Percentiles rank a stretch among this genome's conserved stretches.
Evolutionary conservation across 2,888 invertebrate genomes (phyloP).

Genomic region (Eristalis pertinax): DNA sequence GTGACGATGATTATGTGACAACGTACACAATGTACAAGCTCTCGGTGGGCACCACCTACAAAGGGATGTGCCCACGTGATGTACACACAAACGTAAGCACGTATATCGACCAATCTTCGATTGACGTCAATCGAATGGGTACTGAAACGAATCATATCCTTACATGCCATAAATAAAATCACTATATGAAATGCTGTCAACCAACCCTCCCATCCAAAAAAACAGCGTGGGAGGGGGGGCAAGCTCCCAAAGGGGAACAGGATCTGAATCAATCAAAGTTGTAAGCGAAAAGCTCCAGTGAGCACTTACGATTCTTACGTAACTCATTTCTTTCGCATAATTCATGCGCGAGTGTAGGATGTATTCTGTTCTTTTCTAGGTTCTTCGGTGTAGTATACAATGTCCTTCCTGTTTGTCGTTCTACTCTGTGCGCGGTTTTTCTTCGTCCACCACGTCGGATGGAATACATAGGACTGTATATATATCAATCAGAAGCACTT

Average conservation of each 20-base stretch:
- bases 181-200: conserved; percentile 47
- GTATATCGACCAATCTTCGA: conserved; percentile 66
- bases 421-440: conserved; percentile 1
- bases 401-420: conserved; percentile 41
- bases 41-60: conserved; percentile 48
- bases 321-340: conserved; percentile 59
- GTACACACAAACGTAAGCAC: not conserved
- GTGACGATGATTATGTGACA: not conserved
- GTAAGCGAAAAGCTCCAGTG: conserved; percentile 51
- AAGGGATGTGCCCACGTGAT: conserved; percentile 19
- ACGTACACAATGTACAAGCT: not conserved
- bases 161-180: conserved; percentile 50
- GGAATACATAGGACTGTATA: conserved; percentile 25
- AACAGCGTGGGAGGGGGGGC: not conserved
- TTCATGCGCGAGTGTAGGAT: conserved; percentile 63
- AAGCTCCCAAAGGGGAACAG: not conserved
- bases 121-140: conserved; percentile 59
- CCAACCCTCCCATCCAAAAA: conserved; percentile 5
- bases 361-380: conserved; percentile 46
- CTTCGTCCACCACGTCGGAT: conserved; percentile 7
- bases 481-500: conserved; percentile 20
- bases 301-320: conserved; percentile 52
- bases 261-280: conserved; percentile 65
- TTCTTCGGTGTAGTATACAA: conserved; percentile 27
- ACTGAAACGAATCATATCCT: conserved; percentile 63